Base-by-base conservation (phyloP, 2,888 invertebrate genomes). In the Tortricodes alternella region DNA sequence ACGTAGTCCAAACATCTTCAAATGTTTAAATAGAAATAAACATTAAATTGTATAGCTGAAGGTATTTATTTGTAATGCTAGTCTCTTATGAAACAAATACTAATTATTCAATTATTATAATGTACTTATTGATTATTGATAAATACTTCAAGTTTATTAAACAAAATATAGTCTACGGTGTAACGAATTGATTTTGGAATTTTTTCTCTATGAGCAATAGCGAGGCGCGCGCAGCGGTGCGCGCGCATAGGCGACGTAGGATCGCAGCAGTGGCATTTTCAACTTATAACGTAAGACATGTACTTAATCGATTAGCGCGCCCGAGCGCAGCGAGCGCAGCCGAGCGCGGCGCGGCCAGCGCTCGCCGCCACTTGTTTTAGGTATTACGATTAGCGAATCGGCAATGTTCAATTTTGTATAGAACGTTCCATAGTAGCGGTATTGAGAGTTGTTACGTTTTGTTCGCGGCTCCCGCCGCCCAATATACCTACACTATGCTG, bases 61-160 rank as follows among this genome's bases (percentile, higher is more conserved):
- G 85, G 83, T 89, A 89, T 90, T 90, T 86, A 89, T 90, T 90
- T 89, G 88, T 90, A 89, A 89, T 89, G 89, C 90, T 90, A 90
- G 90, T 89, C 87, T 90, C 89, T 89, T 89, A 89, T 89, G 88
- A 89, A 89, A 87, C 86, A 85, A 88, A 89, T 88, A 90, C 89
- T 90, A 90, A 90, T 87, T 88, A 90, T 89, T 89, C 89, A 89
- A 89, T 90, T 89, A 90, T 89, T 87, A 83, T 89, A 90, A 89
- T 85, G 89, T 90, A 90, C 89, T 89, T 89, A 89, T 88, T 89
- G 89, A 89, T 89, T 89, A 89, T 89, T 84, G 88, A 89, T 89
- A 88, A 85, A 89, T 89, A 89, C 87, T 89, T 89, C 87, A 89
- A 89, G 83, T 88, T 89, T 89, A 89, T 86, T 86, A 83, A 83